Base-by-base conservation (phyloP, 2,888 invertebrate genomes). In the Bimastos eiseni region DNA sequence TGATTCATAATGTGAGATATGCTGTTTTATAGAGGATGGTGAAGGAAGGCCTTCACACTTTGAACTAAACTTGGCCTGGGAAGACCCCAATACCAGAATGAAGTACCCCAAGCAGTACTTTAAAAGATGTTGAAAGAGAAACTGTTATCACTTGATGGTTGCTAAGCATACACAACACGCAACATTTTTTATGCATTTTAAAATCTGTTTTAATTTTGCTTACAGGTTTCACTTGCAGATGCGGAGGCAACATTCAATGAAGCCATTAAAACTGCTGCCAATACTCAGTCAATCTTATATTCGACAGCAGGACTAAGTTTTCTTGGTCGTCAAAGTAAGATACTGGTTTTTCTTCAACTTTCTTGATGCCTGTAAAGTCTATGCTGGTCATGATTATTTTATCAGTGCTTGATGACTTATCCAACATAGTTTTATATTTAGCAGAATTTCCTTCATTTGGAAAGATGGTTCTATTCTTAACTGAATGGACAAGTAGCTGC, bases 231-330 rank as follows among this genome's bases (percentile, higher is more conserved):
- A 86, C 92, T 93, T n/a, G 93, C 93, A 84, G 92, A 92, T 91
- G 94, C 93, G 8, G 92, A 95, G 93, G 93, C 93, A 70, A 92
- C 97, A 0, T 96, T 96, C 83, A 96, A 95, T 86, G 95, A 96
- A 0, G 94, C 97, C n/a, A 96, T 97, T 88, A 96, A 96, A 92
- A 97, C 97, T 34, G 96, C 97, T 0, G 96, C 97, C 0, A 96
- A 96, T 8, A 96, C 97, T 49, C 92, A 93, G 36, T 93, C 93
- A 90, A 93, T 98, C 49, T 97, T 97, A 94, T 96, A 97, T 95
- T 97, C 97, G 21, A 96, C 97, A 30, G 96, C 96, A 93, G 96
- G 97, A 0, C 95, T 97, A 90, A 96, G 96, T 92, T 96, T 96
- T 49, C 94, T 98, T 0, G 97, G 97, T 0, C 96, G 97, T 92